Evolutionary conservation across 2,113 vertebrate species (phyloP), one percentile per base, ranked within the genome.

Genomic region (Columba janthina): DNA sequence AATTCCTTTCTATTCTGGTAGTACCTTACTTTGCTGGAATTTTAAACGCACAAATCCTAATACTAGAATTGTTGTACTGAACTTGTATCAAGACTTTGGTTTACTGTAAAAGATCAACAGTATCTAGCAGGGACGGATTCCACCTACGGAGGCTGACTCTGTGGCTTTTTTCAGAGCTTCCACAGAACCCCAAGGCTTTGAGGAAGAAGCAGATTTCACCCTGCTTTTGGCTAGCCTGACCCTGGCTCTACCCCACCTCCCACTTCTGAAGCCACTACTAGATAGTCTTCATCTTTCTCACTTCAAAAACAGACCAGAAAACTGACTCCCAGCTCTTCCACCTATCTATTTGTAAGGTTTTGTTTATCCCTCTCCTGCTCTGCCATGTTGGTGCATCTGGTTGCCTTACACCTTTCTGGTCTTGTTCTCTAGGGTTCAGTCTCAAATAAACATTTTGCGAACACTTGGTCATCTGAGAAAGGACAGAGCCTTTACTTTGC

Each of bases 221-320:
- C 6, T 0, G 0, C 22, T 40, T 4, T 20, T 51, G 25, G 24
- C 50, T 64, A 22, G 28, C 46, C 53, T 0, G 1, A 20, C 9
- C 26, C 67, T 61, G 28, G 26, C 34, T 64, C 64, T 24, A 34
- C 16, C 18, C n/a, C 50, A 46, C 24, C 42, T 75, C 48, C 32
- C 44, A 28, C 17, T 25, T 65, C 31, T 15, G 2, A 40, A 80
- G 42, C 3, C 12, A 18, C 26, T 24, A 36, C 38, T 34, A 56
- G 20, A 28, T 4, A 40, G 8, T 60, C 12, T 70, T 72, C 38
- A n/a, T 24, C 5, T 28, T 67, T 81, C 40, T 54, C 17, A 6
- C 5, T 51, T 18, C 71, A 81, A 67, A 70, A 86, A 16, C 3
- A 2, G 61, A 42, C 12, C 50, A 65, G 70, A 48, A 93, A 57